These are phyloP conservation scores for Antheraea pernyi DNA, from an alignment of 1,140 invertebrate genomes.

Conservation along the genomic window DNA sequence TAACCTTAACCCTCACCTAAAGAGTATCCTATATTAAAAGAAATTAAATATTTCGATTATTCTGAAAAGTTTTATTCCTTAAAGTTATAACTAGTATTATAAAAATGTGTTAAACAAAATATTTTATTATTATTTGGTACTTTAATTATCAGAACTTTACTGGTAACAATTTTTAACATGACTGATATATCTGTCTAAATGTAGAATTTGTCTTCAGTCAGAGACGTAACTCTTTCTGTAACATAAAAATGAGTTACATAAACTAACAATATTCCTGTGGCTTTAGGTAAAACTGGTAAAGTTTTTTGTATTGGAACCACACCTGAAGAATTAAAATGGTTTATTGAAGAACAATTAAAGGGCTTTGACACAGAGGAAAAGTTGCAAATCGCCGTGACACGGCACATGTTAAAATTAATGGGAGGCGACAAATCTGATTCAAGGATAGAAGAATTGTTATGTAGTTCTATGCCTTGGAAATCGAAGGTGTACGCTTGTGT, in stretches of 20 bases:
- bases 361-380: constrained; percentile 32
- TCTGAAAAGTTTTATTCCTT: too few relatives aligned
- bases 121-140: too few relatives aligned
- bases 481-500: constrained; percentile 40
- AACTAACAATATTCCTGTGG: not conserved
- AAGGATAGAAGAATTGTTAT: constrained; percentile 15
- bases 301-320: constrained; percentile 50
- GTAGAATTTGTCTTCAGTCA: too few relatives aligned
- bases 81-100: too few relatives aligned
- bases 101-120: too few relatives aligned
- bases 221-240: too few relatives aligned
- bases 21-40: too few relatives aligned
- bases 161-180: too few relatives aligned
- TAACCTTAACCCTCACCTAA: too few relatives aligned
- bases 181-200: too few relatives aligned
- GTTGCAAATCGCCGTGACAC: constrained; percentile 34
- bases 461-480: constrained; percentile 31
- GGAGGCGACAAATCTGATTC: constrained; percentile 8
- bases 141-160: too few relatives aligned
- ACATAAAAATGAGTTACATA: not conserved
- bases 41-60: too few relatives aligned
- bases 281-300: constrained; percentile 37
- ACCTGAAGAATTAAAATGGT: constrained; percentile 36
- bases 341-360: constrained; percentile 35
- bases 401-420: constrained; percentile 43